These are phyloP conservation scores for Tipula vernalis DNA, from an alignment of 2,888 invertebrate genomes.

Conservation along the genomic window DNA sequence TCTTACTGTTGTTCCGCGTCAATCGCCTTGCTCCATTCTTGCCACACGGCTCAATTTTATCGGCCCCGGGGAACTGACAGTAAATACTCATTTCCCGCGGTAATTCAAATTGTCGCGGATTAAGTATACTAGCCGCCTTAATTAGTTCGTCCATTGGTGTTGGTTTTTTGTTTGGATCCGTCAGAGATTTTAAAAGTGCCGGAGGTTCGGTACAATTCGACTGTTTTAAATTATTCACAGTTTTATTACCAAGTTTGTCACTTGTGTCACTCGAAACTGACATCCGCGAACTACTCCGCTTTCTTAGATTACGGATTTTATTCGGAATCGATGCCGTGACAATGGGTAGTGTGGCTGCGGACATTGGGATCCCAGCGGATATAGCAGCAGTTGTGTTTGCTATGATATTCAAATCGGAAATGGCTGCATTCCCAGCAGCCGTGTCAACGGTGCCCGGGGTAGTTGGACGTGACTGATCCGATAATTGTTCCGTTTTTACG, in stretches of 20 bases:
- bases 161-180: constrained; percentile 29
- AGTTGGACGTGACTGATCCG: constrained; percentile 35
- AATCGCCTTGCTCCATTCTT: constrained; percentile 26
- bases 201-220: constrained; percentile 20
- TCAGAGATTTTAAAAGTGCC: constrained; percentile 27
- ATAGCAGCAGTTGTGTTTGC: constrained; percentile 21
- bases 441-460: constrained; percentile 25
- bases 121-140: constrained; percentile 69
- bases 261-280: constrained; percentile 28
- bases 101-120: constrained; percentile 82
- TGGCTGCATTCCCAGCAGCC: constrained; percentile 10
- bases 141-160: constrained; percentile 67
- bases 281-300: constrained; percentile 29
- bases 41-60: constrained; percentile 41
- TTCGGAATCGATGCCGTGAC: constrained; percentile 25
- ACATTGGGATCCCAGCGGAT: constrained; percentile 7
- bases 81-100: constrained; percentile 68
- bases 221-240: constrained; percentile 21
- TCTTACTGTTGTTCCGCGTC: constrained; percentile 23
- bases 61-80: constrained; percentile 68
- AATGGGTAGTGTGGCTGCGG: neutral
- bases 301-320: constrained; percentile 36
- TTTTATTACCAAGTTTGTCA: constrained; percentile 17
- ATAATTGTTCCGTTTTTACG: constrained; percentile 21
- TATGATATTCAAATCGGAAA: neutral